phyloP scores from a whole-genome alignment of 2,113 vertebrate genomes.

The Spizaetus ornatus region DNA sequence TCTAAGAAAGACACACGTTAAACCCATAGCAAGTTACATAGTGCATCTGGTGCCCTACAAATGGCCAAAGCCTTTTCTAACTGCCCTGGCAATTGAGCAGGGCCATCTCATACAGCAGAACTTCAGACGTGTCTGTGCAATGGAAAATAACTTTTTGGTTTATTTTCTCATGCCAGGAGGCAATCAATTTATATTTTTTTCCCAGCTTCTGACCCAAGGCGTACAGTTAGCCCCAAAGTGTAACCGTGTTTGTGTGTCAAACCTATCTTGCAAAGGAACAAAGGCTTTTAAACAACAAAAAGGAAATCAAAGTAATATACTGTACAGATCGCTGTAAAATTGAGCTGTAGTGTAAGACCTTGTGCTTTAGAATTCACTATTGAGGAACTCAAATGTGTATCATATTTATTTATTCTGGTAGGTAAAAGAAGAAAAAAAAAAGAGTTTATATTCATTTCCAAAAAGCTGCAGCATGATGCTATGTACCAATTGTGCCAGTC shows the following conservation, averaged over 20 bases:
- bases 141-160: neutral
- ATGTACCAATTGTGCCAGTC: slow-evolving; percentile 65
- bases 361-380: slow-evolving; percentile 73
- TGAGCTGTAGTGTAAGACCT: slow-evolving; percentile 73
- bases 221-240: slow-evolving; percentile 16
- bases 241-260: slow-evolving; percentile 26
- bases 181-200: neutral
- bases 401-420: slow-evolving; percentile 82
- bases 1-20: neutral
- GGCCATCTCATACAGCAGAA: neutral
- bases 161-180: neutral
- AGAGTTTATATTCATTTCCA: slow-evolving; percentile 58
- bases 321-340: slow-evolving; percentile 68
- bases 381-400: slow-evolving; percentile 67
- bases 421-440: slow-evolving; percentile 53
- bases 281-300: slow-evolving; percentile 52
- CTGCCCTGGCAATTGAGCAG: neutral
- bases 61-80: neutral
- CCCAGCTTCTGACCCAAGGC: slow-evolving; percentile 20
- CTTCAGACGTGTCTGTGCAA: neutral
- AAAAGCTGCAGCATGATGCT: slow-evolving; percentile 71
- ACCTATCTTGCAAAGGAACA: slow-evolving; percentile 53
- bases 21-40: neutral
- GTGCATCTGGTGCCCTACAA: neutral
- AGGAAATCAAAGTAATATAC: slow-evolving; percentile 42